Percentiles rank a stretch among this genome's conserved stretches.
Conservation (phyloP, 1,140 invertebrate species). For the Phthorimaea operculella region DNA sequence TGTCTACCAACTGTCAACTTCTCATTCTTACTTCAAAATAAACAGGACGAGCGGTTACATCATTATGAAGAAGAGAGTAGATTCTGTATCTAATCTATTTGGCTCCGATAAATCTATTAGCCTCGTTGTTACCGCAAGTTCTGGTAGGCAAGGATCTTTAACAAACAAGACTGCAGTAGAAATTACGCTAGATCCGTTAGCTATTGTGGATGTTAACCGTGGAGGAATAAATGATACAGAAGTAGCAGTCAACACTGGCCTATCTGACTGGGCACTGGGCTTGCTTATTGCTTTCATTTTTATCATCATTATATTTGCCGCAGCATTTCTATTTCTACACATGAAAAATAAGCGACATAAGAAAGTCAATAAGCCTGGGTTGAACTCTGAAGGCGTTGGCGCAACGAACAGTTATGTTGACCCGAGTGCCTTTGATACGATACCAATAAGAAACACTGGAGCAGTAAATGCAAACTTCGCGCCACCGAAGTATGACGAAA, state of each 20-base stretch:
- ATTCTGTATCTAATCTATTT: constrained; percentile 68
- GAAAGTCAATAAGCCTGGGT: constrained; percentile 81
- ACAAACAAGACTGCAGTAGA: constrained; percentile 88
- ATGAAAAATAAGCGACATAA: constrained; percentile 84
- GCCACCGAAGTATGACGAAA: constrained; percentile 91
- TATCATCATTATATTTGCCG: constrained; percentile 82
- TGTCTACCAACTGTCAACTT: constrained; percentile 86
- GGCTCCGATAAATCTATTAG: constrained; percentile 77
- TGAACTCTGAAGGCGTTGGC: constrained; percentile 77
- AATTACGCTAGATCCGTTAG: constrained; percentile 80
- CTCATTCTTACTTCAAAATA: constrained; percentile 89
- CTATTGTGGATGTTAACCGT: constrained; percentile 61
- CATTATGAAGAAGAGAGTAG: constrained; percentile 82
- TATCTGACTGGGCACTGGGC: constrained; percentile 90
- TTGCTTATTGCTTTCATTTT: constrained; percentile 84
- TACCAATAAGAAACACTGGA: constrained; percentile 78
- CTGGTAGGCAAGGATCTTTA: constrained; percentile 85
- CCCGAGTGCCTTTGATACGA: constrained; percentile 87
- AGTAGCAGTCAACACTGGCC: constrained; percentile 71
- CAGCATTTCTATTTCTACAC: constrained; percentile 84
- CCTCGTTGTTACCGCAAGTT: constrained; percentile 86
- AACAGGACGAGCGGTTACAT: constrained; percentile 91
- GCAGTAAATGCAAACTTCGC: constrained; percentile 75
- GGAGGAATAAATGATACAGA: constrained; percentile 44
- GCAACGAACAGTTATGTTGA: constrained; percentile 84